Evolutionary conservation across 1,140 invertebrate genomes (phyloP).

Genomic region (Caenorhabditis inopinata): DNA sequence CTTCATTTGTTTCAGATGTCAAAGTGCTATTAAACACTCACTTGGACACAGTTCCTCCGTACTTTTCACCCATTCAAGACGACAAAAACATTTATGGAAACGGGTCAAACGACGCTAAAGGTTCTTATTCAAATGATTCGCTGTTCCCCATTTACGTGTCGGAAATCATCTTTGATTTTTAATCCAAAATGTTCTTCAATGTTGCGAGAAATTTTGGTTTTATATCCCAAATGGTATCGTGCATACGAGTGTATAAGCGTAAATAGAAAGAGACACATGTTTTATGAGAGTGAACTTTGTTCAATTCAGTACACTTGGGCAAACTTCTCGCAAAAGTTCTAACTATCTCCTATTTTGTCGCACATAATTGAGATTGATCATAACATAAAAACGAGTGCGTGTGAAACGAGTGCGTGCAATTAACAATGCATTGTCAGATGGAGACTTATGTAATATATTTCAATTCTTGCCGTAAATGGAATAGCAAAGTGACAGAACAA

Average conservation of each 20-base stretch:
- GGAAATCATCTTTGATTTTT: constrained; percentile 11
- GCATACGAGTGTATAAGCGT: neutral
- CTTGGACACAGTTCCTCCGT: constrained; percentile 60
- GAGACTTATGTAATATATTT: neutral
- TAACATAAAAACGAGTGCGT: neutral
- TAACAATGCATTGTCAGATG: neutral
- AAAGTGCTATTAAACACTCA: constrained; percentile 56
- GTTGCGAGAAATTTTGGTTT: neutral
- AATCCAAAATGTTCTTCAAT: neutral
- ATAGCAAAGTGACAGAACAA: neutral
- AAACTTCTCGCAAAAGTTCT: neutral
- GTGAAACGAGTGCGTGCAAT: neutral
- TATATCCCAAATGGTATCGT: neutral
- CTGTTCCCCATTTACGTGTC: neutral
- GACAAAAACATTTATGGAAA: constrained; percentile 53
- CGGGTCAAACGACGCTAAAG: constrained; percentile 59
- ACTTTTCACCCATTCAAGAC: constrained; percentile 47
- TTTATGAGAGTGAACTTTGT: constrained; percentile 23
- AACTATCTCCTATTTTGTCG: neutral
- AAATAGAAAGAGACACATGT: neutral
- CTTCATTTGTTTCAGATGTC: constrained; percentile 31
- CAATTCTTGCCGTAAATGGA: neutral
- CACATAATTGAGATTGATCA: constrained; percentile 17
- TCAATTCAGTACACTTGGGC: constrained; percentile 7
- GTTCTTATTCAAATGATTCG: neutral